A percentile compares a stretch with the other conserved stretches of the same genome.
Conservation (phyloP, 1,140 invertebrate genomes). For the Limonius californicus region DNA sequence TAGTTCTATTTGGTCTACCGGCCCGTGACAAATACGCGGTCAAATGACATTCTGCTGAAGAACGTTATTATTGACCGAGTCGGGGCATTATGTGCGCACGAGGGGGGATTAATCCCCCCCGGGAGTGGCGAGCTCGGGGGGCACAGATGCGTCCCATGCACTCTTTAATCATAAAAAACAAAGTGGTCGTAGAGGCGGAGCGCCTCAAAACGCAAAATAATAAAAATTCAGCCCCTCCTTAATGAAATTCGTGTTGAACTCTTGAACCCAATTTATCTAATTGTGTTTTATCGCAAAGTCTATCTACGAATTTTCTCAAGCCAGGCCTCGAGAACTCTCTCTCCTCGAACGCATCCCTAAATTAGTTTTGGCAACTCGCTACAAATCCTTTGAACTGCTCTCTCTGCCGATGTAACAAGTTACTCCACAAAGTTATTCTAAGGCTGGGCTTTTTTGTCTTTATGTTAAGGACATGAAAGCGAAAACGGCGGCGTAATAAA, state of each 20-base stretch:
- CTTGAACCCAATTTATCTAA: conserved; percentile 13
- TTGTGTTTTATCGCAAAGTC: conserved; percentile 12
- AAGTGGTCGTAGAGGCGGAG: background rate
- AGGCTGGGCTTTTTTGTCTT: background rate
- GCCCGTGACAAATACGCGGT: background rate
- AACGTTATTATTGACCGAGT: conserved; percentile 1
- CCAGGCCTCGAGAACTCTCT: background rate
- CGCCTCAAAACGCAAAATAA: background rate
- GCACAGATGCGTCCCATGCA: background rate
- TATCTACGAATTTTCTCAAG: conserved; percentile 11
- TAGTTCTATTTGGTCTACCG: background rate
- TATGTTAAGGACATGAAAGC: background rate
- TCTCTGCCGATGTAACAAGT: conserved; percentile 2
- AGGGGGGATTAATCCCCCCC: background rate
- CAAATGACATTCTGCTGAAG: conserved; percentile 4
- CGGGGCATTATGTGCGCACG: background rate
- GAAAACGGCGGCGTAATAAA: background rate
- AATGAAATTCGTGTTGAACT: conserved; percentile 6
- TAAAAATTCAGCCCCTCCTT: conserved; percentile 4
- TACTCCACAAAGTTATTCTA: conserved; percentile 2
- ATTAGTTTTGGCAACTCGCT: conserved; percentile 12
- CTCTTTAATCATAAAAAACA: background rate
- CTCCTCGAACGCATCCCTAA: conserved; percentile 9
- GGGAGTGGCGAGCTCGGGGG: background rate
- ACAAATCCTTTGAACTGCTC: conserved; percentile 7